These are phyloP conservation scores for Sesia apiformis DNA, from an alignment of 2,888 invertebrate genomes.

Conservation along the genomic window DNA sequence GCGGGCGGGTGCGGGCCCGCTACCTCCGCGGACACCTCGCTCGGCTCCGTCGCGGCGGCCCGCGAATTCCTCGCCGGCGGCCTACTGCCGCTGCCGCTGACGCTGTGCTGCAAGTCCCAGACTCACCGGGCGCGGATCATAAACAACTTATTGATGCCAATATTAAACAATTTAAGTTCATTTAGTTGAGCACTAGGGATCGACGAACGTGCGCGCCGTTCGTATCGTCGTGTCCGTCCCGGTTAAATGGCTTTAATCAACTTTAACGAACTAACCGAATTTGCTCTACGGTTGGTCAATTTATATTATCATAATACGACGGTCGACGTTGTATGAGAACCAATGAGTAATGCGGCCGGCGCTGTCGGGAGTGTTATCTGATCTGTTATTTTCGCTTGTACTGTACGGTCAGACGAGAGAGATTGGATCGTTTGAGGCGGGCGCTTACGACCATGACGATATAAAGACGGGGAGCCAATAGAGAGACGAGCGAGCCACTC, in stretches of 20 bases:
- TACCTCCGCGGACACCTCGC: conserved; percentile 62
- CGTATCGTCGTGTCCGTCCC: conserved; percentile 65
- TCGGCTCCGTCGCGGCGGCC: conserved; percentile 60
- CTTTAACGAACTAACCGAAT: conserved; percentile 75
- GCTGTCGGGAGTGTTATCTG: conserved; percentile 15
- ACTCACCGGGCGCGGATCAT: conserved; percentile 25
- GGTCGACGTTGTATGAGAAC: conserved; percentile 31
- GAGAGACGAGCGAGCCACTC: conserved; percentile 31
- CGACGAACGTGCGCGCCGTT: conserved; percentile 65
- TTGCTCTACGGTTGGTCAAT: conserved; percentile 74
- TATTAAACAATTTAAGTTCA: conserved; percentile 71
- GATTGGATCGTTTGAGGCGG: conserved; percentile 30
- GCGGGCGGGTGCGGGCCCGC: conserved; percentile 66
- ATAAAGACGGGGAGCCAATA: conserved; percentile 33
- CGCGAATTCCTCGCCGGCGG: no score
- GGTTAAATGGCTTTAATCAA: conserved; percentile 76
- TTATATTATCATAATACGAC: conserved; percentile 72
- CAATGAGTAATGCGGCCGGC: conserved; percentile 47
- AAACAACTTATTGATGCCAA: conserved; percentile 29
- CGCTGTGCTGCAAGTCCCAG: conserved; percentile 18
- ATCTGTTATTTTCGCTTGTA: conserved; percentile 42
- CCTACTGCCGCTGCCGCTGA: conserved; percentile 27
- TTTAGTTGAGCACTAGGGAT: conserved; percentile 60
- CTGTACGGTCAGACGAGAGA: conserved; percentile 30
- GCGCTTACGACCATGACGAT: conserved; percentile 39